Percentiles rank a stretch among this genome's conserved stretches.
Evolutionary conservation across 2,113 vertebrate genomes (phyloP).

Genomic region (Labeo rohita): DNA sequence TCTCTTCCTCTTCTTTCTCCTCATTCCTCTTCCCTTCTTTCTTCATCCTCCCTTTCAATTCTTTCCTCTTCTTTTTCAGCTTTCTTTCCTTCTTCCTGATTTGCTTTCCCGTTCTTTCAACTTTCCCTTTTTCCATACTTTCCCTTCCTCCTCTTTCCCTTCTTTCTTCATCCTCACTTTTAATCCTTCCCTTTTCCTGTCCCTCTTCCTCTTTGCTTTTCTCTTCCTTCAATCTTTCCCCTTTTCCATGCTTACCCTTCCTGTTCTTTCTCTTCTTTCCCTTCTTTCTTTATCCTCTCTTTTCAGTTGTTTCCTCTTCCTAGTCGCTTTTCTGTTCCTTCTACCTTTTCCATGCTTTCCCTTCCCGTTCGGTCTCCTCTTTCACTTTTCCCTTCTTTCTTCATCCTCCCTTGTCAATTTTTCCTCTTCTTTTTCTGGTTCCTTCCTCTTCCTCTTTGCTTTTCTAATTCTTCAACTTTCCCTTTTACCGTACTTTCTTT

Average conservation of each 20-base stretch:
- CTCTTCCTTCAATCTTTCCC: background rate
- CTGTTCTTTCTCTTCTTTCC: background rate
- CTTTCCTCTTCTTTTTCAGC: too few species aligned
- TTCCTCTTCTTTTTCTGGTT: background rate
- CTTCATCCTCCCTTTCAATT: too few species aligned
- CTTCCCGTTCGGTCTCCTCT: background rate
- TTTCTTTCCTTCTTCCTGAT: too few species aligned
- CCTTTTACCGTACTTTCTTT: background rate
- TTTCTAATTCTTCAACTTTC: background rate
- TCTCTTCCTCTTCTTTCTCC: too few species aligned
- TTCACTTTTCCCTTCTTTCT: background rate
- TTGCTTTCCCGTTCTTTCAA: too few species aligned
- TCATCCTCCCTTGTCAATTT: background rate
- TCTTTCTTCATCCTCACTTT: too few species aligned
- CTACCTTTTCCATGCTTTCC: background rate
- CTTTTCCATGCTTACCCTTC: background rate
- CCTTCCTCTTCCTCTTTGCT: background rate
- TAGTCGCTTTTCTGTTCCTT: background rate
- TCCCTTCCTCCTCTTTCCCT: too few species aligned
- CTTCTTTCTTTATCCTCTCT: background rate
- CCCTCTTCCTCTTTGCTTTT: constrained; percentile 1
- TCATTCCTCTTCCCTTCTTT: too few species aligned
- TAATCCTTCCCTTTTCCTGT: background rate
- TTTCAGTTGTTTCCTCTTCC: background rate
- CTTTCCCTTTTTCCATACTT: too few species aligned